Conservation (phyloP, 2,888 invertebrate species). For the Leucozona laternaria region DNA sequence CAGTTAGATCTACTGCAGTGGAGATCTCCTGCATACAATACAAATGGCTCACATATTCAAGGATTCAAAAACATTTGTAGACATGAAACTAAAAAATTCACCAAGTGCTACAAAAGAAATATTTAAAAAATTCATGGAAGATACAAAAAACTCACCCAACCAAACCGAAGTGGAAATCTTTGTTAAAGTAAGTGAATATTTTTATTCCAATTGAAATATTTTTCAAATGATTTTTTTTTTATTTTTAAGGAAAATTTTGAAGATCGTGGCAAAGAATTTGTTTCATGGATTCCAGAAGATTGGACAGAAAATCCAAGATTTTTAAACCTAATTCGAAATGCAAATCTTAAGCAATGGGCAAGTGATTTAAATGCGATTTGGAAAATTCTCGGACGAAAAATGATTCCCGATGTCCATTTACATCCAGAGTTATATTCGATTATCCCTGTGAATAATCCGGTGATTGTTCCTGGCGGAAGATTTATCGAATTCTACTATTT, state of each 20-base stretch:
- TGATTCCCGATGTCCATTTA: conserved; percentile 88
- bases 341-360: conserved; percentile 89
- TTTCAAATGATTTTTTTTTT: background rate
- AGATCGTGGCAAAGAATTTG: conserved; percentile 89
- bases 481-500: conserved; percentile 96
- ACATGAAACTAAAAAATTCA: conserved; percentile 91
- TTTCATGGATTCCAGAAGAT: conserved; percentile 89
- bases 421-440: conserved; percentile 92
- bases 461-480: conserved; percentile 95
- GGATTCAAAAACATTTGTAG: conserved; percentile 96
- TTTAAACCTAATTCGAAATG: conserved; percentile 89
- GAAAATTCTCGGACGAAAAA: conserved; percentile 90
- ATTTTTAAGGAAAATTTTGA: conserved; percentile 85
- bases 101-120: conserved; percentile 87
- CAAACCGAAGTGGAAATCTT: conserved; percentile 82
- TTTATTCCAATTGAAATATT: conserved; percentile 1
- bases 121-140: conserved; percentile 87
- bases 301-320: conserved; percentile 91
- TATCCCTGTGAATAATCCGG: conserved; percentile 93
- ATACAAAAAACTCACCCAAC: conserved; percentile 79
- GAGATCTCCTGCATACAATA: conserved; percentile 90
- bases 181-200: conserved; percentile 79
- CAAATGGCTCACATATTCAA: conserved; percentile 92
- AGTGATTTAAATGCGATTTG: conserved; percentile 89
- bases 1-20: conserved; percentile 93